Evolutionary conservation across 2,113 vertebrate species (phyloP).

Genomic region (Phrynosoma platyrhinos): DNA sequence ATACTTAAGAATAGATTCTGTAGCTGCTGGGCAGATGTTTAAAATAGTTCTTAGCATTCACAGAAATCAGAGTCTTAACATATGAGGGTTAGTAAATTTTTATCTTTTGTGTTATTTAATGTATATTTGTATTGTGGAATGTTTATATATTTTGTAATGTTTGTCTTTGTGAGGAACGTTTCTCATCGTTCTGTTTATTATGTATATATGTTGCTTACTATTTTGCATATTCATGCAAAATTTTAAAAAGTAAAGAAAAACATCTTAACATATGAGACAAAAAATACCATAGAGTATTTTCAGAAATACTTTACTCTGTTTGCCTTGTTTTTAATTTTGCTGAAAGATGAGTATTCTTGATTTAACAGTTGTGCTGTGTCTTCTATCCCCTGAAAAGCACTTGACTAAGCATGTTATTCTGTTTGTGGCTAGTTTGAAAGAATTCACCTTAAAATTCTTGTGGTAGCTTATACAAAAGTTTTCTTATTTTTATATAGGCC

Average conservation of each 20-base stretch:
- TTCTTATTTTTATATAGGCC: not conserved
- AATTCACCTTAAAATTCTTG: not conserved
- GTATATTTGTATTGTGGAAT: no score
- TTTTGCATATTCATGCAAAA: no score
- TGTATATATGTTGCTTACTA: no score
- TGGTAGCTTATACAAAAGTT: no score
- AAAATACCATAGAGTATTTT: conserved; percentile 27
- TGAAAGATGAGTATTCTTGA: conserved; percentile 48
- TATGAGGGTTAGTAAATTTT: not conserved
- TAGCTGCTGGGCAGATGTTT: conserved; percentile 2
- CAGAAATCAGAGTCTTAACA: conserved; percentile 19
- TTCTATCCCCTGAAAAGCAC: conserved; percentile 28
- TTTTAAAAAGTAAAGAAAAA: not conserved
- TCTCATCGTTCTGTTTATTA: no score
- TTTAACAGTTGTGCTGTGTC: conserved; percentile 48
- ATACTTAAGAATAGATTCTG: conserved; percentile 2
- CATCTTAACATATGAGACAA: conserved; percentile 26
- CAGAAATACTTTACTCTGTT: conserved; percentile 38
- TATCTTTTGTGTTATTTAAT: no score
- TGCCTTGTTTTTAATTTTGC: not conserved
- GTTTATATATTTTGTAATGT: no score
- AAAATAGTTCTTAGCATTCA: conserved; percentile 24
- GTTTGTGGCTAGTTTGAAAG: conserved; percentile 43
- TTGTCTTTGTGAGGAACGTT: no score
- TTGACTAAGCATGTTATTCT: conserved; percentile 6